Base-by-base conservation (phyloP, 2,888 invertebrate species). In the Erannis defoliaria region DNA sequence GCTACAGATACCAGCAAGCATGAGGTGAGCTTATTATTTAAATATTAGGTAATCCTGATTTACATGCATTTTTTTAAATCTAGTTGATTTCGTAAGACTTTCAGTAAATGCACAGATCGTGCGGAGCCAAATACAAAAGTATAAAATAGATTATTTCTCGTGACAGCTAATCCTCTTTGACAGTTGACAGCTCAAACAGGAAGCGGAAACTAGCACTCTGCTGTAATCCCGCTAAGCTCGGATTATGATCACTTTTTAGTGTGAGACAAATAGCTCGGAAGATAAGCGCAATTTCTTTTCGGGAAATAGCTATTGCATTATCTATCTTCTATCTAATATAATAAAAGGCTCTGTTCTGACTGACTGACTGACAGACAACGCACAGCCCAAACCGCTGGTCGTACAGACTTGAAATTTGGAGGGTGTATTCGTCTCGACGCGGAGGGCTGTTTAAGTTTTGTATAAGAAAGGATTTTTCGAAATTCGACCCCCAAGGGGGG, bases 141-240 rank as follows among this genome's bases (percentile, higher is more conserved):
- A 45, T 18, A 46, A 18, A 18, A 31, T 12, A 31, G 18, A 31
- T 46, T 46, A 18, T 46, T 45, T 46, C 33, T 19, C 46, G 56
- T 66, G 67, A 70, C 66, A 64, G 42, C 33, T 62, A 62, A 62
- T 62, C 62, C 62, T 35, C 21, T 49, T 49, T 63, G 63, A 63
- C 58, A 59, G 58, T 29, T 70, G 70, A 70, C 68, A 64, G 59
- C 40, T 62, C 42, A 53, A 51, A 61, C 64, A 68, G 70, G 68
- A 70, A 68, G 53, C 70, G 68, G 70, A 70, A 65, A 68, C 68
- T 43, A 45, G 46, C 58, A 58, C 66, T 64, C 61, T 61, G 50
- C 46, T 21, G n/a, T 66, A 66, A 70, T 67, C 62, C 62, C 42
- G 29, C 45, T 56, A 51, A 55, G 49, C 46, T 31, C 14, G 49